Evolutionary conservation across 2,797 vertebrate genomes (phyloP).

Genomic region (Neostethus bicornis): DNA sequence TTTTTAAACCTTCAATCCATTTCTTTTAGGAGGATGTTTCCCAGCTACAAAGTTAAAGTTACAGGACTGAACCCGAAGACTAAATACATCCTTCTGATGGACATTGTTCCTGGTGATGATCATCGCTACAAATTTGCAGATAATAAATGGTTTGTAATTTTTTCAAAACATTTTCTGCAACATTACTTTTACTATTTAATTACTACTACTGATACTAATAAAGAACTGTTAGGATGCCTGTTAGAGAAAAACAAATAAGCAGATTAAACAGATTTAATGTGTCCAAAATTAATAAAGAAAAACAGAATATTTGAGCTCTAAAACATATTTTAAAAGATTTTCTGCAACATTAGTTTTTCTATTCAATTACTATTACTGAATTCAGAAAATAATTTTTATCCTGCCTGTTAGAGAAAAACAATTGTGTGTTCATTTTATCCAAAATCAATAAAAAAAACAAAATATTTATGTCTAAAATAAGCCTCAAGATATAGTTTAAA

Average conservation of each 20-base stretch:
- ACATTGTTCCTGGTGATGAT: conserved; percentile 91
- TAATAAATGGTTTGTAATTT: conserved; percentile 94
- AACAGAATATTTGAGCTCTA: too few relatives aligned
- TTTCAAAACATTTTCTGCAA: neutral
- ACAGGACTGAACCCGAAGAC: conserved; percentile 96
- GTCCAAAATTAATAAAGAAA: too few relatives aligned
- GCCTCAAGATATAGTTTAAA: neutral
- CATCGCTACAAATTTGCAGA: conserved; percentile 98
- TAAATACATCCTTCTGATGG: conserved; percentile 98
- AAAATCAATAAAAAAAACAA: neutral
- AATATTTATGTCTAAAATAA: neutral
- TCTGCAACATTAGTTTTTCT: too few relatives aligned
- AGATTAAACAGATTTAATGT: too few relatives aligned
- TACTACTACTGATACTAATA: too few relatives aligned
- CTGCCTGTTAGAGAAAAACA: too few relatives aligned
- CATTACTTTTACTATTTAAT: too few relatives aligned
- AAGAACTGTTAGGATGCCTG: too few relatives aligned
- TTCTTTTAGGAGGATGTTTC: conserved; percentile 91
- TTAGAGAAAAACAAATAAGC: too few relatives aligned
- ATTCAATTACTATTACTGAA: too few relatives aligned
- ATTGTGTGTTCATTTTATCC: neutral
- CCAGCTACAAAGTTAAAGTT: conserved; percentile 97
- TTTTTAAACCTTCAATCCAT: neutral
- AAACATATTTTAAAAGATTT: too few relatives aligned
- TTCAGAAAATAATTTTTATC: too few relatives aligned